Conservation (phyloP, 2,888 invertebrate species). For the Vanessa cardui region DNA sequence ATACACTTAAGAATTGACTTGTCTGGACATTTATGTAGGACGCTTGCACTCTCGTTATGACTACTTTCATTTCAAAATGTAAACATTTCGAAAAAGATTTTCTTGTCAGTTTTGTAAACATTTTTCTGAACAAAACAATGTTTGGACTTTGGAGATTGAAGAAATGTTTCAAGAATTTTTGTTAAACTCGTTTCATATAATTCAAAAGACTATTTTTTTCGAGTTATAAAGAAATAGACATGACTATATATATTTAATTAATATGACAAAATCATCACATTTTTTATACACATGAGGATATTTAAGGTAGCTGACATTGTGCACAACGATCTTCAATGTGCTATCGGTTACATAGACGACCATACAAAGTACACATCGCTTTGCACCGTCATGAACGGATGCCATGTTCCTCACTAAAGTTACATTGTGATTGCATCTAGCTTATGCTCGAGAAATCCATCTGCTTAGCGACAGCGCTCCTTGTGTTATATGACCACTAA, state of each 20-base stretch:
- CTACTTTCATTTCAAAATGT: conserved; percentile 21
- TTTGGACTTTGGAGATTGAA: neutral
- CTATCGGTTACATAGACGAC: neutral
- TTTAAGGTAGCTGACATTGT: neutral
- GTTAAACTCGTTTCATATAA: neutral
- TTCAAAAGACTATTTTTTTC: neutral
- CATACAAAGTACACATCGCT: neutral
- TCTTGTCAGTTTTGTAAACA: conserved; percentile 12
- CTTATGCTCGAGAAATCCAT: neutral
- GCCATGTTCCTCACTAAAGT: neutral
- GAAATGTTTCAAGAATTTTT: neutral
- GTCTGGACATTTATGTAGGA: conserved; percentile 17
- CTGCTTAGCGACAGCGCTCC: neutral
- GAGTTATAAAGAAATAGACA: neutral
- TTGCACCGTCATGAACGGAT: neutral
- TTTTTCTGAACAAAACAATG: conserved; percentile 3
- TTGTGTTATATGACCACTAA: conserved; percentile 7
- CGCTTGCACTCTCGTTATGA: conserved; percentile 8
- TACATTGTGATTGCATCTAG: conserved; percentile 8
- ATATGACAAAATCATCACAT: neutral
- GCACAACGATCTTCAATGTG: neutral
- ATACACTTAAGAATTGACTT: conserved; percentile 14
- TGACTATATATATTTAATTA: neutral
- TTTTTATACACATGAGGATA: neutral
- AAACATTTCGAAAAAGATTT: conserved; percentile 16